Evolutionary conservation across 2,113 vertebrate genomes (phyloP), one percentile per base, ranked within the genome.

Genomic region (Hypanus sabinus): DNA sequence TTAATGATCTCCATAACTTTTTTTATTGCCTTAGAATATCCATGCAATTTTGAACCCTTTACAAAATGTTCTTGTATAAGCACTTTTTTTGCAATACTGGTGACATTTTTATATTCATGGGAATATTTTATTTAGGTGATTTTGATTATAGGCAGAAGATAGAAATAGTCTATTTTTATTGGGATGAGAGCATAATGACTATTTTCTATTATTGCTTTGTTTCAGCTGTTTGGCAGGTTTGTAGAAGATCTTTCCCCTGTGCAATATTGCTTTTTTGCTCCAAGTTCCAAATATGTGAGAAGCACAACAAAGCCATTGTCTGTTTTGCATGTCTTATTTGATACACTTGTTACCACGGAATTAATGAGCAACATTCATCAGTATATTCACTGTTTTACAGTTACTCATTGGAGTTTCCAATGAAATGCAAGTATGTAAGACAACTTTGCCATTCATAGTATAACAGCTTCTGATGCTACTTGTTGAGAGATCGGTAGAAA

Each of bases 271-370:
- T 91, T 91, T n/a, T 92, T 92, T 20, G 36, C 30, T 70, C 65
- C 20, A 38, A 33, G 88, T 65, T 62, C 30, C 87, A 71, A 65
- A 38, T 92, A 46, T 24, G 36, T 38, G 38, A 11, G 71, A 92
- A 71, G 18, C n/a, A 92, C 33, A 70, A 62, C 88, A 92, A 71
- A 70, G 7, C 18, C 16, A 2, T 65, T 57, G 85, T 24, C 33
- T 36, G 88, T 91, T 24, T 36, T 62, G 22, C 18, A 30, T 91
- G 88, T 70, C 70, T 92, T 71, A 65, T 71, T 92, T 71, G 70
- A 92, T 92, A 65, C 65, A 92, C 18, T 38, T 38, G 88, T 92
- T 33, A 71, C 90, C 90, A 92, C 71, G 90, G 90, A 71, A 65
- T 38, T 71, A 71, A 71, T 14, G 12, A 87, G 62, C 71, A 38